Conservation (phyloP, 2,797 vertebrate species). For the Todus mexicanus region DNA sequence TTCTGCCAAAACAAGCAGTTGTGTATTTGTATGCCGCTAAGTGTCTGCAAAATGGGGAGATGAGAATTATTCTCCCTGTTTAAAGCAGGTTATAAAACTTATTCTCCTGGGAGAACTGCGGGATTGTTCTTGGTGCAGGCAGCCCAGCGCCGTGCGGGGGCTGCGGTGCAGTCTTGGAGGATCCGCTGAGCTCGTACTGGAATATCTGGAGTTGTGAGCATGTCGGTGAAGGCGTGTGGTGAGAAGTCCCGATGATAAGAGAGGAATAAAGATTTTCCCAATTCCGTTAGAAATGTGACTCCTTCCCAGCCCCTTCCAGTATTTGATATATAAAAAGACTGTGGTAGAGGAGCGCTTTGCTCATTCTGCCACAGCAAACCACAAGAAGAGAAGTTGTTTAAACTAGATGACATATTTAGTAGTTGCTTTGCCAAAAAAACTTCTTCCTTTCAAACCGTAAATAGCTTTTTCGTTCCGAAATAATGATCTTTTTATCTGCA, state of each 20-base stretch:
- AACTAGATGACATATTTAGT: background rate
- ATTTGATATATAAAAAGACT: background rate
- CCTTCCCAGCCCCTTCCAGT: background rate
- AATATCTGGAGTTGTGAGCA: background rate
- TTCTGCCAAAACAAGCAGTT: background rate
- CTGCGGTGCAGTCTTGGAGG: background rate
- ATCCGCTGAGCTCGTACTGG: background rate
- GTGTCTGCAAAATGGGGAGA: background rate
- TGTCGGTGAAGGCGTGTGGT: background rate
- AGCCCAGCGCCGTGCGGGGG: rapidly evolving
- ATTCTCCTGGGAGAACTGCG: background rate
- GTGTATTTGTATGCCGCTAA: background rate
- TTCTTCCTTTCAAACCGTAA: background rate
- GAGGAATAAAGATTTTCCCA: background rate
- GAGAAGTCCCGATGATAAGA: background rate
- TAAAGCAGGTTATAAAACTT: background rate
- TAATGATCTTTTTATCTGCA: background rate
- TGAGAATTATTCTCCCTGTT: background rate
- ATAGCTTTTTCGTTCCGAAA: conserved; percentile 36
- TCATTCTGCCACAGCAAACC: background rate
- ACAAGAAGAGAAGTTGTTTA: background rate
- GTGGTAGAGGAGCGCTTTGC: background rate
- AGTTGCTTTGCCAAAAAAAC: conserved; percentile 4
- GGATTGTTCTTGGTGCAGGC: background rate
- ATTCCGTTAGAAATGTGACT: background rate